Evolutionary conservation across 2,797 vertebrate genomes (phyloP).

Genomic region (Amazonetta brasiliensis): DNA sequence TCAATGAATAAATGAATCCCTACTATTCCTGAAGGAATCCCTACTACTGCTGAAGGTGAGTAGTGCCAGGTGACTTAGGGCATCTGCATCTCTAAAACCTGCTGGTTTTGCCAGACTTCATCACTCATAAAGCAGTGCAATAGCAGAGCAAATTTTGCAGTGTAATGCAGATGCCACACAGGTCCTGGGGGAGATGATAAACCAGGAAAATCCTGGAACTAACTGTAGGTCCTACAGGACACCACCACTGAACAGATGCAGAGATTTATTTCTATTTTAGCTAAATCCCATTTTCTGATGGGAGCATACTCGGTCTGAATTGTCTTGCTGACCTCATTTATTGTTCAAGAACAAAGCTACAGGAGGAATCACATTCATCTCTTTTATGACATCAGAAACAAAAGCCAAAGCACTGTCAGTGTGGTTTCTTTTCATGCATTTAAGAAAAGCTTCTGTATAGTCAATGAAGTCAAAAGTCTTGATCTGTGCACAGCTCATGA

Average conservation of each 20-base stretch:
- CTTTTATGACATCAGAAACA: neutral
- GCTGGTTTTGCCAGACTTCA: neutral
- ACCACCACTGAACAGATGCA: neutral
- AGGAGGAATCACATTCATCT: neutral
- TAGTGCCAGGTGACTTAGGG: neutral
- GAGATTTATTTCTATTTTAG: slow-evolving; percentile 17
- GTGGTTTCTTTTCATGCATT: neutral
- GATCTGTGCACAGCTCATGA: neutral
- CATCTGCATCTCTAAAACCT: neutral
- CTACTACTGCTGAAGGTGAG: neutral
- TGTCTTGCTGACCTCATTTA: neutral
- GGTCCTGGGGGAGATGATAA: neutral
- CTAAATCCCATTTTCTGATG: slow-evolving; percentile 12
- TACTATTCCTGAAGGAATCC: neutral
- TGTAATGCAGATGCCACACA: neutral
- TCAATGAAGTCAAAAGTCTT: neutral
- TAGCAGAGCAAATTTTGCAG: neutral
- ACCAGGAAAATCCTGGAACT: neutral
- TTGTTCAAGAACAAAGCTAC: neutral
- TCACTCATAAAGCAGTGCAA: neutral
- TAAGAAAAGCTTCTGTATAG: neutral
- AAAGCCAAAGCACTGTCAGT: neutral
- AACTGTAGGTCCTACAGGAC: neutral
- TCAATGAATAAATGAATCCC: neutral
- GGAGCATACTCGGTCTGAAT: neutral